Evolutionary conservation across 2,797 vertebrate species (phyloP), one percentile per base, ranked within the genome.

Genomic region (Cuniculus paca): DNA sequence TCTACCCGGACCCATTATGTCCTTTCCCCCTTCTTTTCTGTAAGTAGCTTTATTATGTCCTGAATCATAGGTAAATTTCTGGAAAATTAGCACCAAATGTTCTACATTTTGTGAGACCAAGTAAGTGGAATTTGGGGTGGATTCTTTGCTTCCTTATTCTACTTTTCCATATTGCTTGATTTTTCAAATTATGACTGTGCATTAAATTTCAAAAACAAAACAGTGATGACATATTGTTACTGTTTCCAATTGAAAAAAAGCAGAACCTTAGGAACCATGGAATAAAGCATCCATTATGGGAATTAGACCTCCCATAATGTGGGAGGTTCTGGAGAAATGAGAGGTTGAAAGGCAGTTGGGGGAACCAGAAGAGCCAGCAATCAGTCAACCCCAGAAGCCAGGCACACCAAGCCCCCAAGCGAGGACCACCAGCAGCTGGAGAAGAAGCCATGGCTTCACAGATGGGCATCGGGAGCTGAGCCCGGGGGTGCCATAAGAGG

Each of bases 201-300:
- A 72, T 54, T 78, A 36, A 50, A 85, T 94, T 89, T 96, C 54
- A 88, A 86, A 88, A 81, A 56, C 31, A 95, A 85, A 19, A 82
- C 78, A 94, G n/a, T 24, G 17, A 70, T 58, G 50, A 39, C 7
- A 36, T 68, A 56, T 58, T 77, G 45, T 52, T 92, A 88, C 2
- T 4, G 1, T 68, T 94, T 85, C 60, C 36, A 56, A 54, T 19
- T 54, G 52, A 54, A 54, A 52, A 48, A 52, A 72, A 45, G 31
- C 58, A 60, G 84, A 61, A 28, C 50, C 28, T 50, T 70, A 0
- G 31, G 52, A 56, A 28, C 24, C 58, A 52, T 34, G n/a, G 60
- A 74, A 68, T 26, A n/a, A 0, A 10, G 48, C 9, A 54, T 56
- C 36, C 14, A 19, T 75, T 65, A 20, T 19, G 26, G 26, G 85